Percentiles rank a stretch among this genome's conserved stretches.
Conservation (phyloP, 2,113 vertebrate species). For the Macrotis lagotis region DNA sequence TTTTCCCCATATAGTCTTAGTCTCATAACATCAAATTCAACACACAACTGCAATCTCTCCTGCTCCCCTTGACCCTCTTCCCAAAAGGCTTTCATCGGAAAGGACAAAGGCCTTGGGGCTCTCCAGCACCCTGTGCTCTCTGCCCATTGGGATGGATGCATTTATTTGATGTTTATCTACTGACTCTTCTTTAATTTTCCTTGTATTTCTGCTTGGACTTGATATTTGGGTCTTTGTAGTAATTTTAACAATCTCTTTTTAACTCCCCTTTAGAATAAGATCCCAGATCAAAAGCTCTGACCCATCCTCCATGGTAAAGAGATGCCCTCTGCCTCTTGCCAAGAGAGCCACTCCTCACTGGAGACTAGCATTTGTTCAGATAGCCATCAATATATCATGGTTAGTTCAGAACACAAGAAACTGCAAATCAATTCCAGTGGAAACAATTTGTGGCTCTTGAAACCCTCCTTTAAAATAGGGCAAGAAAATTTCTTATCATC, state of each 20-base stretch:
- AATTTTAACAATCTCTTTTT: slow-evolving; percentile 52
- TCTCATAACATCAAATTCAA: background rate
- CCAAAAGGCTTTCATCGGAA: slow-evolving; percentile 15
- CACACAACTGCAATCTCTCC: slow-evolving; percentile 18
- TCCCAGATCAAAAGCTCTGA: slow-evolving; percentile 43
- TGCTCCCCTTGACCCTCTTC: background rate
- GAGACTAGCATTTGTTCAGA: background rate
- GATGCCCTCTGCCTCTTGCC: background rate
- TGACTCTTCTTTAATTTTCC: slow-evolving; percentile 78
- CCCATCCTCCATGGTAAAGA: background rate
- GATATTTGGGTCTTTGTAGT: slow-evolving; percentile 75
- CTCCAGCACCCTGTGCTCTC: slow-evolving; percentile 69
- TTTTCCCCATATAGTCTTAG: background rate
- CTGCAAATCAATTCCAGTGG: slow-evolving; percentile 3
- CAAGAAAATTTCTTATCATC: background rate
- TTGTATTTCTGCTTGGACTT: slow-evolving; percentile 77
- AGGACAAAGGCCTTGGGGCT: slow-evolving; percentile 50
- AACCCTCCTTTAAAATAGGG: slow-evolving; percentile 4
- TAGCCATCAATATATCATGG: background rate
- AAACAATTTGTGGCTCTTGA: background rate
- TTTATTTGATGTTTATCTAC: slow-evolving; percentile 70
- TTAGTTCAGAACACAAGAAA: background rate
- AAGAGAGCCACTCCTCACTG: background rate
- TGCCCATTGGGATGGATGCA: slow-evolving; percentile 69
- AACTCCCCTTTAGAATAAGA: slow-evolving; percentile 57